A percentile compares a stretch with the other conserved stretches of the same genome.
These are phyloP conservation scores for Temnothorax unifasciatus DNA, from an alignment of 2,888 invertebrate genomes.

Conservation along the genomic window DNA sequence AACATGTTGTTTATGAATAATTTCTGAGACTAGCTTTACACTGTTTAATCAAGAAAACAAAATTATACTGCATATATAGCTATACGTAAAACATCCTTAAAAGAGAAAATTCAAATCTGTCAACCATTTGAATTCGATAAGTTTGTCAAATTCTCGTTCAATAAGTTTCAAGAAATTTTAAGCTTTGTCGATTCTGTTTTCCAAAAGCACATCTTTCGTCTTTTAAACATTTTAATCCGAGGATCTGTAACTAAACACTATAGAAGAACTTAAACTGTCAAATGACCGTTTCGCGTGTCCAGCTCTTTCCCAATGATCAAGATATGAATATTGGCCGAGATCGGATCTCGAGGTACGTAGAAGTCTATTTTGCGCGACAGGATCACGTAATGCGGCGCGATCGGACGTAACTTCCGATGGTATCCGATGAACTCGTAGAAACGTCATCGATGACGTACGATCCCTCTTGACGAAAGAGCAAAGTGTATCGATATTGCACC, in stretches of 20 bases:
- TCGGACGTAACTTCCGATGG: slow-evolving; percentile 12
- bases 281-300: not conserved
- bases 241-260: no score
- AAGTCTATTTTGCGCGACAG: slow-evolving; percentile 21
- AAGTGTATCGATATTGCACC: slow-evolving; percentile 48
- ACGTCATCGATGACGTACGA: slow-evolving; percentile 51
- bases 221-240: not conserved
- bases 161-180: not conserved
- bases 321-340: not conserved
- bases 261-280: not conserved
- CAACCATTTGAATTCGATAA: not conserved
- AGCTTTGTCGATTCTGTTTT: not conserved
- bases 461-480: slow-evolving; percentile 33
- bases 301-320: not conserved
- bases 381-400: slow-evolving; percentile 30
- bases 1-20: no score
- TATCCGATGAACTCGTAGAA: slow-evolving; percentile 22
- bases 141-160: not conserved
- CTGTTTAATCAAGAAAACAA: no score
- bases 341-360: slow-evolving; percentile 4
- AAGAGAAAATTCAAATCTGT: no score
- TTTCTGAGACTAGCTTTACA: no score
- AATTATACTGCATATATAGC: no score
- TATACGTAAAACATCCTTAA: no score
- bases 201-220: not conserved